Evolutionary conservation across 2,888 invertebrate genomes (phyloP).

Genomic region (Polyploca ridens): DNA sequence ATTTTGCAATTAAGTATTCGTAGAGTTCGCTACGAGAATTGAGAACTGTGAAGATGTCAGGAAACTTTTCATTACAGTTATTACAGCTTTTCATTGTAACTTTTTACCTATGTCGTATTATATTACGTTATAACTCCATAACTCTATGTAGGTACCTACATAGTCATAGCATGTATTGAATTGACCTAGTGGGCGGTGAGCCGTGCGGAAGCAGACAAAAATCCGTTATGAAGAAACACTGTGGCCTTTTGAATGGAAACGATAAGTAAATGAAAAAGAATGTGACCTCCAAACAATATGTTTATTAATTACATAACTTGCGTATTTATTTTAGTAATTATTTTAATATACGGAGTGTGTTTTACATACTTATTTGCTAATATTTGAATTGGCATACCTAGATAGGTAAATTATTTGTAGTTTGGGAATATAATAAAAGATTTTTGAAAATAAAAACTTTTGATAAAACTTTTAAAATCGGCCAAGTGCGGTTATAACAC

Average conservation of each 20-base stretch:
- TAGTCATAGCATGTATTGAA: constrained; percentile 7
- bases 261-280: constrained; percentile 38
- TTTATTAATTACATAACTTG: constrained; percentile 6
- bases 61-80: no score
- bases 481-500: no score
- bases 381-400: no score
- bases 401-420: no score
- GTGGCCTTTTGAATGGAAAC: constrained; percentile 42
- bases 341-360: background rate
- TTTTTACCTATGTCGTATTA: no score
- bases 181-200: constrained; percentile 31
- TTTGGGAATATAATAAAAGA: no score
- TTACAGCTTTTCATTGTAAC: background rate
- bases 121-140: background rate
- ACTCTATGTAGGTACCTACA: background rate
- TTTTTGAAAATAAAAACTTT: no score
- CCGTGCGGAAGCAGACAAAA: constrained; percentile 47
- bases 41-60: no score
- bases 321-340: background rate
- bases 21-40: no score
- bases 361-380: background rate
- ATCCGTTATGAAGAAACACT: constrained; percentile 47
- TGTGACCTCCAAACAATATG: constrained; percentile 35
- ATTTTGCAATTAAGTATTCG: no score
- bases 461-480: no score